These are phyloP conservation scores for Betta splendens DNA, from an alignment of 2,797 vertebrate species.

Conservation along the genomic window DNA sequence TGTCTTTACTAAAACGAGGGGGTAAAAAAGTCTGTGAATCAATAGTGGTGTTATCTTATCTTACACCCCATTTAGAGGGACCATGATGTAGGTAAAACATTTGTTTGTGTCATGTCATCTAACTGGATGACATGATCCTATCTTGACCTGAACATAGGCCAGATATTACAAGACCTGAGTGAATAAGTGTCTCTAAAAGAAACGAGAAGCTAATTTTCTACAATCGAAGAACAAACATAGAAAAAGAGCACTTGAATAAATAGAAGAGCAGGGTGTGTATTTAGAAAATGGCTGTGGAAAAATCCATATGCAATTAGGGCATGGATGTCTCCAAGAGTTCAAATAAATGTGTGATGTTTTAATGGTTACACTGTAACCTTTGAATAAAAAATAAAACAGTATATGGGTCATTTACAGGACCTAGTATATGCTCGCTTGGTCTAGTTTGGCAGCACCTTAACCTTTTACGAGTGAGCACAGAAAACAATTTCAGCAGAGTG, in stretches of 20 bases:
- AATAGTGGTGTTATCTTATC: conserved; percentile 34
- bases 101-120: background rate
- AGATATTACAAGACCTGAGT: background rate
- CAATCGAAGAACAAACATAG: background rate
- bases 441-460: background rate
- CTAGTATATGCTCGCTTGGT: too few species aligned
- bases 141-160: background rate
- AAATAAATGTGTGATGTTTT: too few species aligned
- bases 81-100: conserved; percentile 11
- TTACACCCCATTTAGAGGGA: conserved; percentile 19
- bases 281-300: background rate
- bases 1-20: conserved; percentile 32
- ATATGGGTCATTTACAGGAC: too few species aligned
- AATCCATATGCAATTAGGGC: too few species aligned
- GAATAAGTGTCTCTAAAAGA: conserved; percentile 4
- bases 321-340: too few species aligned
- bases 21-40: conserved; percentile 13
- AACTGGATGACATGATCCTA: background rate
- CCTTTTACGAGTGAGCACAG: conserved; percentile 15
- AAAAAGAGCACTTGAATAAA: background rate
- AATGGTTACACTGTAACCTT: too few species aligned
- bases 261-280: background rate
- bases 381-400: too few species aligned
- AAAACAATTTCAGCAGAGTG: conserved; percentile 57
- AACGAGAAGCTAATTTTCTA: conserved; percentile 5